Evolutionary conservation across 1,140 invertebrate species (phyloP).

Genomic region (Gryllus bimaculatus): DNA sequence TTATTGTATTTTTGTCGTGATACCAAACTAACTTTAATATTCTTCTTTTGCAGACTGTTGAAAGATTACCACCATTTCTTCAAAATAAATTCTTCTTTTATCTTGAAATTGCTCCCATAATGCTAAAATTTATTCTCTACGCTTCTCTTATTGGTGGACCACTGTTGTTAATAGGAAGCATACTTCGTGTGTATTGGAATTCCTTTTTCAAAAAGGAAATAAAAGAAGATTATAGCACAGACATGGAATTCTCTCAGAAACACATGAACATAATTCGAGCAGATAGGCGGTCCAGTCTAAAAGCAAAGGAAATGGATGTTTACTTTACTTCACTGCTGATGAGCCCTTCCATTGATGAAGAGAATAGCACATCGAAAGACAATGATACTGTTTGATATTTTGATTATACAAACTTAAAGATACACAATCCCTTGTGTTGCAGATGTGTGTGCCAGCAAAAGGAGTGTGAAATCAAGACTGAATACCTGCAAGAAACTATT

Average conservation of each 20-base stretch:
- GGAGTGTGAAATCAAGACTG: no score
- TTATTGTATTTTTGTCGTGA: neutral
- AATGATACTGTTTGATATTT: neutral
- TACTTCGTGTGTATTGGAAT: conserved; percentile 35
- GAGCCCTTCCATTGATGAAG: conserved; percentile 28
- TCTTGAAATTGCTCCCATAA: conserved; percentile 52
- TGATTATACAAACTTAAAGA: no score
- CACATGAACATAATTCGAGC: conserved; percentile 22
- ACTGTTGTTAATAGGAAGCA: conserved; percentile 38
- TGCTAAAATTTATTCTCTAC: conserved; percentile 48
- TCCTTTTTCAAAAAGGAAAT: conserved; percentile 27
- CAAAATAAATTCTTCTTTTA: conserved; percentile 59
- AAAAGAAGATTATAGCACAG: neutral
- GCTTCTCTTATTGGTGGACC: conserved; percentile 43
- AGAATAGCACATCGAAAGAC: conserved; percentile 27
- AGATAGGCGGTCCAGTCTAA: conserved; percentile 7
- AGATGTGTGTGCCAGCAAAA: no score
- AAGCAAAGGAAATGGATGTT: conserved; percentile 33
- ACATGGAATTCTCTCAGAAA: conserved; percentile 22
- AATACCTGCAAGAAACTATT: no score
- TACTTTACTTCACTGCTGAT: conserved; percentile 35
- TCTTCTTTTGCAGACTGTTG: conserved; percentile 51
- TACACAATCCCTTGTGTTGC: no score
- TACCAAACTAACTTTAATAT: conserved; percentile 14
- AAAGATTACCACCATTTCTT: conserved; percentile 48